Conservation (phyloP, 2,113 vertebrate genomes). For the Tupaia chinensis region DNA sequence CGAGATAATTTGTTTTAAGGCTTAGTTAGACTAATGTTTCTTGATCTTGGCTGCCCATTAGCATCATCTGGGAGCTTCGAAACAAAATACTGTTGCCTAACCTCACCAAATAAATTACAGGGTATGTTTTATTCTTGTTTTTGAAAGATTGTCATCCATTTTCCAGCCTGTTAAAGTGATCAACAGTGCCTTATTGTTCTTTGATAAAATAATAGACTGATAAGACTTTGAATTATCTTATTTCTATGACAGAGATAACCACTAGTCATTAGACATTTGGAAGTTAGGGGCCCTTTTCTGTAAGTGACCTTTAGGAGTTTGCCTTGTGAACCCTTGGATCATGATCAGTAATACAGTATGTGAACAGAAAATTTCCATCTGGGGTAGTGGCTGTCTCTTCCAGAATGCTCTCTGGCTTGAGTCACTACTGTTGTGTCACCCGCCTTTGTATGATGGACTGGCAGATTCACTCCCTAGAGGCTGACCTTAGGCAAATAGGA, state of each 20-base stretch:
- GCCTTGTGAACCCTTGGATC: not conserved
- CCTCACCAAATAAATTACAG: conserved; percentile 27
- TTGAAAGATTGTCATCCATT: conserved; percentile 10
- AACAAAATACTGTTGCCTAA: not conserved
- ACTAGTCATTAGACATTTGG: not conserved
- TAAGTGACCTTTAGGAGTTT: not conserved
- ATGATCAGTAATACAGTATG: not conserved
- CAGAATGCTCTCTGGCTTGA: not conserved
- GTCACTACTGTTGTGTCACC: not conserved
- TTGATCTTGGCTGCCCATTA: not conserved
- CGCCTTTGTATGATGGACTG: not conserved
- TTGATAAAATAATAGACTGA: conserved; percentile 29
- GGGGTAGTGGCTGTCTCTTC: not conserved
- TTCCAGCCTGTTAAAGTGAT: conserved; percentile 39
- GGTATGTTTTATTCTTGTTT: conserved; percentile 39
- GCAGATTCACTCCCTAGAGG: conserved; percentile 7
- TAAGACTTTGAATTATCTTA: not conserved
- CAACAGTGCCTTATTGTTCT: not conserved
- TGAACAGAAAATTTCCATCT: not conserved
- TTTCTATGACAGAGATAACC: not conserved
- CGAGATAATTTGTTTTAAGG: not conserved
- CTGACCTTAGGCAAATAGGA: not conserved
- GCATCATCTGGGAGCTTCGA: not conserved
- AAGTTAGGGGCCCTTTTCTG: conserved; percentile 41
- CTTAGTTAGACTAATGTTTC: not conserved